Evolutionary conservation across 2,113 vertebrate species (phyloP).

Genomic region (Leuciscus idus): DNA sequence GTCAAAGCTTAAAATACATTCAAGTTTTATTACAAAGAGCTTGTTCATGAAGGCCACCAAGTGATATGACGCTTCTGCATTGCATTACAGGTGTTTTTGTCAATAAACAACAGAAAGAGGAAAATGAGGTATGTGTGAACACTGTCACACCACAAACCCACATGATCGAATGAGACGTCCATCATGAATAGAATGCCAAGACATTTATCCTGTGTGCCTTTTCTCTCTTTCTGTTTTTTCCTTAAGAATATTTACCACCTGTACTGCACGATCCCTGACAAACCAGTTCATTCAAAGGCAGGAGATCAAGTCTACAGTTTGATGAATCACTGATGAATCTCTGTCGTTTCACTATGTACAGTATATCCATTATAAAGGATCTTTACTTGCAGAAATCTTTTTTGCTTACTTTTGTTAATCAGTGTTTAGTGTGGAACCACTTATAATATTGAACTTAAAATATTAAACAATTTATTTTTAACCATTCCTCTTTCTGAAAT

Average conservation of each 20-base stretch:
- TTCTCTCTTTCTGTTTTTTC: not conserved
- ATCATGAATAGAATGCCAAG: not conserved
- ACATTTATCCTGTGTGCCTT: not conserved
- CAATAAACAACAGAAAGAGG: not conserved
- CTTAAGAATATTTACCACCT: conserved; percentile 30
- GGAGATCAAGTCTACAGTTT: conserved; percentile 35
- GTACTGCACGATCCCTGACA: conserved; percentile 49
- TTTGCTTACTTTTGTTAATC: too few relatives aligned
- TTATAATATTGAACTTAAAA: too few relatives aligned
- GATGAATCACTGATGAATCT: conserved; percentile 29
- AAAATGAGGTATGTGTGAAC: not conserved
- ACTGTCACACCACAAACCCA: not conserved
- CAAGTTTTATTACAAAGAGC: not conserved
- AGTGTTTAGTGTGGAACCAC: too few relatives aligned
- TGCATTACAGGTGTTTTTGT: not conserved
- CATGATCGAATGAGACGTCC: too few relatives aligned
- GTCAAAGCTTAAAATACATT: not conserved
- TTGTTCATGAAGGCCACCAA: not conserved
- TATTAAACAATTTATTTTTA: too few relatives aligned
- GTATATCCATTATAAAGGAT: not conserved
- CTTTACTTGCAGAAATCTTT: not conserved
- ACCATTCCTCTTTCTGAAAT: too few relatives aligned
- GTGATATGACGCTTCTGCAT: not conserved
- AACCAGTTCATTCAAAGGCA: not conserved
- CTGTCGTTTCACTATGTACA: not conserved